A percentile compares a stretch with the other conserved stretches of the same genome.
Conservation (phyloP, 2,113 vertebrate genomes). For the Pithys albifrons region DNA sequence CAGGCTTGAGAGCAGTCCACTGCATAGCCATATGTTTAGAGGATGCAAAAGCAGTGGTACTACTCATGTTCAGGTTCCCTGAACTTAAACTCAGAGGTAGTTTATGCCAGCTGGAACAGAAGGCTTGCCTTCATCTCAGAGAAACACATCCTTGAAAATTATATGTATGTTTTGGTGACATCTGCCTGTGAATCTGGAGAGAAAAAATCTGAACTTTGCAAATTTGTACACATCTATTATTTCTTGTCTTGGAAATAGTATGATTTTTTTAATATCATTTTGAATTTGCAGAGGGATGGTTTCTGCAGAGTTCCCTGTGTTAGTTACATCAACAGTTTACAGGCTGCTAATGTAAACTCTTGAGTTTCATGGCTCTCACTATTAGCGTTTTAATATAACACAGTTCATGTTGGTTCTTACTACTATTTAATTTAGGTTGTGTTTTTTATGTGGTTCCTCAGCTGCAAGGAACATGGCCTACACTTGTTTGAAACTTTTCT, state of each 20-base stretch:
- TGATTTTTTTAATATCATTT: not conserved
- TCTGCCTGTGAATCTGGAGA: not conserved
- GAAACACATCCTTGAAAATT: not conserved
- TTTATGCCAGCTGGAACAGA: not conserved
- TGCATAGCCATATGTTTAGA: not conserved
- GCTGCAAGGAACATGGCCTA: not conserved
- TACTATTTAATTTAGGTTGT: not conserved
- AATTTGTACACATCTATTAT: not conserved
- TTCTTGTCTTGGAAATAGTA: not conserved
- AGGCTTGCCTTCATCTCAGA: not conserved
- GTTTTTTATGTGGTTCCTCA: not conserved
- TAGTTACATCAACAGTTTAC: slow-evolving; percentile 2
- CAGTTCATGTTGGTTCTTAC: not conserved
- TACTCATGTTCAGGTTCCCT: not conserved
- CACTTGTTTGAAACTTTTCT: not conserved
- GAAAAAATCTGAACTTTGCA: not conserved
- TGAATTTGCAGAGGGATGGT: not conserved
- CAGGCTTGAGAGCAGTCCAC: not conserved
- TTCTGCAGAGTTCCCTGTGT: not conserved
- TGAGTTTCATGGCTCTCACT: not conserved
- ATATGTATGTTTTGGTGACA: not conserved
- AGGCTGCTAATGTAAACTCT: not conserved
- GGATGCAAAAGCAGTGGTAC: not conserved
- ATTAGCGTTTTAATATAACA: slow-evolving; percentile 22
- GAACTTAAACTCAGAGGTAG: not conserved